phyloP scores from a whole-genome alignment of 1,140 invertebrate genomes.

The Papilio glaucus region DNA sequence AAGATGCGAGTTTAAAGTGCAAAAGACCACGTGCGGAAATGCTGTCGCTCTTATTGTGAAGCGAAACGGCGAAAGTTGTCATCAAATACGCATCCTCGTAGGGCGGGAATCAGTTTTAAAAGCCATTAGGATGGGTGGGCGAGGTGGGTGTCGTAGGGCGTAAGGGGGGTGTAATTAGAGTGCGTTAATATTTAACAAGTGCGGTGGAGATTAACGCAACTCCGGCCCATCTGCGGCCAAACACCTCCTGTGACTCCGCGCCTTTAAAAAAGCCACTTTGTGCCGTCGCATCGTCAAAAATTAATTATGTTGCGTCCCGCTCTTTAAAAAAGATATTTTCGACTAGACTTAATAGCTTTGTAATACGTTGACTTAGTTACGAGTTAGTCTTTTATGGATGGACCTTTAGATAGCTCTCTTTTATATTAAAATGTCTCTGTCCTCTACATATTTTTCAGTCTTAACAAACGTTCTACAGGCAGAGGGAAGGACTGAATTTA shows the following conservation, averaged over 20 bases:
- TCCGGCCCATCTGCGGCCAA: conserved; percentile 64
- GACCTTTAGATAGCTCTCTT: too few species aligned
- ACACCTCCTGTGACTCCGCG: conserved; percentile 62
- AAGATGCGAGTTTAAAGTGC: conserved; percentile 56
- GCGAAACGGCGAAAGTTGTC: conserved; percentile 73
- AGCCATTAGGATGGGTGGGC: conserved; percentile 76
- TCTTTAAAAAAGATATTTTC: conserved; percentile 59
- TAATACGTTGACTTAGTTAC: conserved; percentile 52
- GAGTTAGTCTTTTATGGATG: neutral
- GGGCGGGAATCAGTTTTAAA: conserved; percentile 82
- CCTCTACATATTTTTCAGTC: too few species aligned
- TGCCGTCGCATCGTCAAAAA: conserved; percentile 70
- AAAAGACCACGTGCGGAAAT: conserved; percentile 51
- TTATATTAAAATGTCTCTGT: too few species aligned
- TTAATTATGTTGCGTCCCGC: conserved; percentile 69
- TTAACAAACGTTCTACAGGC: too few species aligned
- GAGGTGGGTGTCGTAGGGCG: conserved; percentile 59
- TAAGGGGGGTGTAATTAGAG: conserved; percentile 75
- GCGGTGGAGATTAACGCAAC: conserved; percentile 76
- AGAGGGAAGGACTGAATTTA: too few species aligned
- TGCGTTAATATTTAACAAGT: conserved; percentile 83
- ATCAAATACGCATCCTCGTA: conserved; percentile 82
- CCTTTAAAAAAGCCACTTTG: conserved; percentile 74
- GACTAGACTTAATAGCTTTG: conserved; percentile 61
- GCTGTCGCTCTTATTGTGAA: conserved; percentile 51